Evolutionary conservation across 2,797 vertebrate genomes (phyloP), one percentile per base, ranked within the genome.

Genomic region (Spheniscus humboldti): DNA sequence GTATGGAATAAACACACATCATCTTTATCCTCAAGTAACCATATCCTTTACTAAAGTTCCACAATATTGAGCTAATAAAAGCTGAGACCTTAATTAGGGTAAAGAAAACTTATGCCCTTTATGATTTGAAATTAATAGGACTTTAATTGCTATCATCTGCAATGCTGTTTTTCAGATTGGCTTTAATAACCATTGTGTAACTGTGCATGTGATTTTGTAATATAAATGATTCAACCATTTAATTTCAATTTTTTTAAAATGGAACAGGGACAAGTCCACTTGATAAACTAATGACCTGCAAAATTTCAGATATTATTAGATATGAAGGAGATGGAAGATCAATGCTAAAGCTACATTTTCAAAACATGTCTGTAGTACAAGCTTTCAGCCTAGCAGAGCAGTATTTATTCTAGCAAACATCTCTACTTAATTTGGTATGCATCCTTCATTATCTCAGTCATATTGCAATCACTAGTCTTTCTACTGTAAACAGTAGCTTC

Each of bases 41-140:
- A 45, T 19, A 88, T 62, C 68, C 45, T 62, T 83, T 64, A 33
- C 20, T 82, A 16, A 90, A 62, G n/a, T 64, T 83, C 31, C 39
- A 77, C 28, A 88, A 62, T 52, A 76, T 6, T 75, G 37, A 91
- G 69, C 50, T 86, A 89, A 89, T 92, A 86, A 92, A 82, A 91
- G 18, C 47, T 86, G 72, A 92, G 78, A 78, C 17, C 30, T 83
- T 88, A 95, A 96, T 93, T 81, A 84, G 45, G 27, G 33, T 78
- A 92, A 95, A 96, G 71, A 92, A 96, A 77, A 90, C 28, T 35
- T 76, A 88, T 25, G 18, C 41, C 73, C 68, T 91, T 96, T 62
- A 85, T 27, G 47, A 81, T 69, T 6, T 86, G 60, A 96, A 95
- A 96, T 90, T 75, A 92, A 93, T 75, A 89, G 69, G 48, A 81